Conservation (phyloP, 2,797 vertebrate species). For the Sylvilagus floridanus region DNA sequence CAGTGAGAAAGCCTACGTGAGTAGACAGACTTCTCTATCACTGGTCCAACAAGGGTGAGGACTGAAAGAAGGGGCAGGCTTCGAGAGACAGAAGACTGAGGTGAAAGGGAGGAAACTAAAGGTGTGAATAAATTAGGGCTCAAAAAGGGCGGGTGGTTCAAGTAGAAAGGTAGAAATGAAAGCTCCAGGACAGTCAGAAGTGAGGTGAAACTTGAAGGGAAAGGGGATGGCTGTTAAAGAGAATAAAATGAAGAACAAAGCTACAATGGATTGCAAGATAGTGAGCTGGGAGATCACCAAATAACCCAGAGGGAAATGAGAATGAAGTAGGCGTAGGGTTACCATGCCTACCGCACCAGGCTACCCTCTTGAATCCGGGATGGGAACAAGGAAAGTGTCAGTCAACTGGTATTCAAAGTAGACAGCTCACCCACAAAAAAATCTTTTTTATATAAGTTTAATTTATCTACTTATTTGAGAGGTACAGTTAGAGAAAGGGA, state of each 20-base stretch:
- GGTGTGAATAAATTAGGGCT: not conserved
- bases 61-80: not conserved
- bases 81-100: not conserved
- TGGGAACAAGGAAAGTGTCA: not conserved
- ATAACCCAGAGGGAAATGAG: not conserved
- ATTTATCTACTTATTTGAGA: too few relatives aligned
- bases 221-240: not conserved
- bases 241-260: not conserved
- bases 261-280: not conserved
- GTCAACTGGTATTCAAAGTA: not conserved
- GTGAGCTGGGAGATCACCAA: not conserved
- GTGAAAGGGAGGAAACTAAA: not conserved
- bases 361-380: not conserved
- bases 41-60: not conserved
- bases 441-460: too few relatives aligned
- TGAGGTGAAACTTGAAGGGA: not conserved
- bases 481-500: too few relatives aligned
- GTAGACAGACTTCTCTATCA: not conserved
- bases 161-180: not conserved
- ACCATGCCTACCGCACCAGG: not conserved
- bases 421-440: not conserved
- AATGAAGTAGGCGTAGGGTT: not conserved
- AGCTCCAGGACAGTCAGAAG: not conserved
- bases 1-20: not conserved
- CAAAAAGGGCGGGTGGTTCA: not conserved